Percentiles rank a stretch among this genome's conserved stretches.
Evolutionary conservation across 2,797 vertebrate species (phyloP).

Genomic region (Phaenicophaeus curvirostris): DNA sequence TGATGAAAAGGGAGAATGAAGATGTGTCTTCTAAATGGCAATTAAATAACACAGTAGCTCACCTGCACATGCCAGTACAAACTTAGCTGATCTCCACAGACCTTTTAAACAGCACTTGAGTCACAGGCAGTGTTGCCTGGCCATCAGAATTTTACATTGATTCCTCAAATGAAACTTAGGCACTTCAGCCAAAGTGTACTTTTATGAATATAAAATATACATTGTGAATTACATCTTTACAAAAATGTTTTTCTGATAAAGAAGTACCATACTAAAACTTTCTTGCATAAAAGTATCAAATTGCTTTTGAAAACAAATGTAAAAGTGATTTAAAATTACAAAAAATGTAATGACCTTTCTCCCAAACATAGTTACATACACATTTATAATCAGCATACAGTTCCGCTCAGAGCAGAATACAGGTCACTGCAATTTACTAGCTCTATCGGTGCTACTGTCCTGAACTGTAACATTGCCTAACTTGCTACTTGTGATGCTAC

Average conservation of each 20-base stretch:
- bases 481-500: constrained; percentile 4
- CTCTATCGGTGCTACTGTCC: not conserved
- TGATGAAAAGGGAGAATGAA: not conserved
- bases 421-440: not conserved
- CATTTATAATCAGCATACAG: not conserved
- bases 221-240: not conserved
- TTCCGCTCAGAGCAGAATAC: not conserved
- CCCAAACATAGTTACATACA: not conserved
- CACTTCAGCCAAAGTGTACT: not conserved
- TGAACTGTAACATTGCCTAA: not conserved
- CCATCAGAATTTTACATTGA: not conserved
- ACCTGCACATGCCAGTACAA: not conserved
- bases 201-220: not conserved
- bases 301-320: not conserved
- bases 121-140: not conserved
- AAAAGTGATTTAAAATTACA: not conserved
- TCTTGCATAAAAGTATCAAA: not conserved
- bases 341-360: not conserved
- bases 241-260: not conserved
- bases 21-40: not conserved
- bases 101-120: not conserved
- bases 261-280: not conserved
- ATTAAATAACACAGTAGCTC: not conserved
- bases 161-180: not conserved
- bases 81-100: not conserved